phyloP scores from a whole-genome alignment of 2,888 invertebrate genomes.

The Pseudococcus jackbeardsleyi region DNA sequence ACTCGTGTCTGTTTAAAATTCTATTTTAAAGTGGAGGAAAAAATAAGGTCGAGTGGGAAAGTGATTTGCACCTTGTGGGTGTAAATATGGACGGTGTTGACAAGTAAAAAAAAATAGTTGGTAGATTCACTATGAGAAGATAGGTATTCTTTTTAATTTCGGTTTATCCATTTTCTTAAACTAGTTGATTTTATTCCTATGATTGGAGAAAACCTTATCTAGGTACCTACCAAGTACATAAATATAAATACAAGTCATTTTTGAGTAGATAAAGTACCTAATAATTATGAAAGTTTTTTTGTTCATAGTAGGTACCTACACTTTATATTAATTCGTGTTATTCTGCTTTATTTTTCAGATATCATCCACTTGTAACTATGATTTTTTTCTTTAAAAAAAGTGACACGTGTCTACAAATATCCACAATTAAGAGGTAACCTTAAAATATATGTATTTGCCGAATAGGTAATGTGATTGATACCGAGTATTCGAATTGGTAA shows the following conservation, averaged over 20 bases:
- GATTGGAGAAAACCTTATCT: too few relatives aligned
- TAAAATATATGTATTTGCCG: background rate
- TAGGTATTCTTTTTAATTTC: too few relatives aligned
- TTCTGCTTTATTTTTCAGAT: too few relatives aligned
- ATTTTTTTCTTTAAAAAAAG: background rate
- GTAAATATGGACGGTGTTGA: slow-evolving; percentile 11
- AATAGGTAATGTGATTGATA: background rate
- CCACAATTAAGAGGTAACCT: background rate
- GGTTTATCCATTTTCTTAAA: too few relatives aligned
- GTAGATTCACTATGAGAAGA: too few relatives aligned
- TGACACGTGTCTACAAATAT: background rate
- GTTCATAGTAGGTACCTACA: too few relatives aligned
- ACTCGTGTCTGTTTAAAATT: background rate
- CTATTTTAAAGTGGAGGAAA: background rate
- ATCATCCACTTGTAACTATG: background rate
- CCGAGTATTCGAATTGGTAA: slow-evolving; percentile 17
- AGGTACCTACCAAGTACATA: too few relatives aligned
- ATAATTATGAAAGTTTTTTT: background rate
- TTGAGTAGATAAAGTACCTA: too few relatives aligned
- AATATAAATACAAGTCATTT: too few relatives aligned
- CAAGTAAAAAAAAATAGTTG: too few relatives aligned
- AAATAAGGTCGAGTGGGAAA: background rate
- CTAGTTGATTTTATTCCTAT: too few relatives aligned
- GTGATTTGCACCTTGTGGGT: background rate
- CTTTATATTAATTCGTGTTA: too few relatives aligned